Percentiles rank a stretch among this genome's conserved stretches.
These are phyloP conservation scores for Lasioglossum villosulum DNA, from an alignment of 2,888 invertebrate genomes.

Conservation along the genomic window DNA sequence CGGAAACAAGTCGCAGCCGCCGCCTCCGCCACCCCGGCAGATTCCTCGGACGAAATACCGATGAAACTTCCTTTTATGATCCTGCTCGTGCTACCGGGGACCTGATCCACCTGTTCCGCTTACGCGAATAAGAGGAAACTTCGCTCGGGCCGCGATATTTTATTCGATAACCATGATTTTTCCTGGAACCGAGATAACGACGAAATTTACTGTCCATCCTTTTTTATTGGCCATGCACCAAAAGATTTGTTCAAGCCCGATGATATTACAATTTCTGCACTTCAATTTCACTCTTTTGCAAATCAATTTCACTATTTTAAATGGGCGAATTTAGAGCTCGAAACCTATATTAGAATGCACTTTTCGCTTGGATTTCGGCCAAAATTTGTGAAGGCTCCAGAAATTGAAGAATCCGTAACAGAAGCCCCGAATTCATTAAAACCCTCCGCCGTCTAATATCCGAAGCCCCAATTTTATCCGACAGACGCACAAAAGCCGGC, in stretches of 20 bases:
- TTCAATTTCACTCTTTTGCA: too few relatives aligned
- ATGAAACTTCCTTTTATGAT: slow-evolving; percentile 17
- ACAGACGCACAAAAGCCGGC: background rate
- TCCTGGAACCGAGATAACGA: too few relatives aligned
- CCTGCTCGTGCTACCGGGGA: background rate
- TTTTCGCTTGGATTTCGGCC: background rate
- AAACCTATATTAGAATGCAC: too few relatives aligned
- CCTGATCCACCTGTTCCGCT: background rate
- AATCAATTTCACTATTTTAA: too few relatives aligned
- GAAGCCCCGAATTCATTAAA: background rate
- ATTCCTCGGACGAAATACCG: slow-evolving; percentile 2
- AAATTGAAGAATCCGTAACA: background rate
- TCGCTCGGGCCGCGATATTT: background rate
- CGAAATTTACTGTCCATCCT: too few relatives aligned
- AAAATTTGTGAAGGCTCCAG: background rate
- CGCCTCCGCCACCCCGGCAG: background rate
- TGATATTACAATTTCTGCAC: too few relatives aligned
- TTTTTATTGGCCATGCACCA: too few relatives aligned
- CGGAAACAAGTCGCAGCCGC: slow-evolving; percentile 5
- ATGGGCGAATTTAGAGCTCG: too few relatives aligned
- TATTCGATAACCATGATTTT: background rate
- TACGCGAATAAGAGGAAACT: background rate
- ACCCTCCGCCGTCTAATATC: background rate
- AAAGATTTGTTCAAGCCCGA: too few relatives aligned
- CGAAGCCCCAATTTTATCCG: background rate